Conservation (phyloP, 2,113 vertebrate genomes). For the Phocoena phocoena region DNA sequence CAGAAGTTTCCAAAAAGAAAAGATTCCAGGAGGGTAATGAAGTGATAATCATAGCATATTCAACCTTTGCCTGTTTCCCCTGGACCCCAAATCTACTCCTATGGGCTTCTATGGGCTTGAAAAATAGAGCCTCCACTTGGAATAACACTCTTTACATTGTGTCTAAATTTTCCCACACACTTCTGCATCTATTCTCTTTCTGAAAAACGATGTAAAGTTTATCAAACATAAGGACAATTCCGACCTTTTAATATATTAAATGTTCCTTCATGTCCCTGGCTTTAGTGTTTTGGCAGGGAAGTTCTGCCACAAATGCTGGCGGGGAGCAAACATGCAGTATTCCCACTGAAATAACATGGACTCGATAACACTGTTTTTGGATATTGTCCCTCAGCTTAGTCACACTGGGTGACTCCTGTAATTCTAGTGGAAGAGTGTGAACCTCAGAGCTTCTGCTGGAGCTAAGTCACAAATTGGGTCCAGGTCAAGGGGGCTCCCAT, state of each 20-base stretch:
- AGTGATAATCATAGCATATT: neutral
- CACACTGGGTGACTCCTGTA: neutral
- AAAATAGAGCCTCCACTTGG: neutral
- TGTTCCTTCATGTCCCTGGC: neutral
- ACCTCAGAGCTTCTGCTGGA: neutral
- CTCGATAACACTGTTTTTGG: neutral
- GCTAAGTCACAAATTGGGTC: neutral
- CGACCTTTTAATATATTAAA: slow-evolving; percentile 10
- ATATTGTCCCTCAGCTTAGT: neutral
- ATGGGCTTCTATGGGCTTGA: neutral
- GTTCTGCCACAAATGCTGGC: neutral
- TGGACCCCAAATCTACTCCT: neutral
- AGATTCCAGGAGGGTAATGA: neutral
- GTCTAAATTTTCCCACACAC: neutral
- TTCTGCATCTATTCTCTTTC: neutral
- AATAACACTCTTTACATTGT: neutral
- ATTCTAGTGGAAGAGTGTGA: neutral
- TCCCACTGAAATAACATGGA: neutral
- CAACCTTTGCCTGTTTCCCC: neutral
- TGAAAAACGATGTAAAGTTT: neutral
- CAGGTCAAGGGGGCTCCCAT: neutral
- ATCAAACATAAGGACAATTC: neutral
- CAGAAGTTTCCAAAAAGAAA: slow-evolving; percentile 14
- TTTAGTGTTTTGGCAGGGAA: neutral
- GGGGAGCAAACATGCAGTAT: neutral